Percentiles rank a stretch among this genome's conserved stretches.
These are phyloP conservation scores for Sebastes cheni DNA, from an alignment of 2,797 vertebrate species.

Conservation along the genomic window DNA sequence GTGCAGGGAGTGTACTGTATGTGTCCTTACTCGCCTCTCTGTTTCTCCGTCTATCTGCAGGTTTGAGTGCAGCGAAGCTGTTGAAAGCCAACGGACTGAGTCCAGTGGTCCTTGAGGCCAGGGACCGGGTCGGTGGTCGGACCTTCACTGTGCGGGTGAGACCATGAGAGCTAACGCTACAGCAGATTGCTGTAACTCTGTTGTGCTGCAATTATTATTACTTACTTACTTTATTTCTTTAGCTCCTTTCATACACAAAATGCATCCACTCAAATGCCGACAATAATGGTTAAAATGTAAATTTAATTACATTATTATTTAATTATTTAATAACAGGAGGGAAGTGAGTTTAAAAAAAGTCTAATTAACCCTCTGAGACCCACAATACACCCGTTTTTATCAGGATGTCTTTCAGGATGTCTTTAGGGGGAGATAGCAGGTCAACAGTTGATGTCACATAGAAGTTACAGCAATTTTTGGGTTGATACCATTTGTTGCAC, in stretches of 20 bases:
- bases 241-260: neutral
- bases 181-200: neutral
- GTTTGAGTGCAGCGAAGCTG: constrained; percentile 93
- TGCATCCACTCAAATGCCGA: neutral
- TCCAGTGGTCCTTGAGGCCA: constrained; percentile 92
- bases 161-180: neutral
- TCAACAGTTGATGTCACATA: no score
- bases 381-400: no score
- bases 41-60: constrained; percentile 69
- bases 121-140: constrained; percentile 93
- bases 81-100: constrained; percentile 87
- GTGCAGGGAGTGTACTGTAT: neutral
- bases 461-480: no score
- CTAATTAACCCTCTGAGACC: no score
- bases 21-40: neutral
- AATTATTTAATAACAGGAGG: neutral
- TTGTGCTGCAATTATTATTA: neutral
- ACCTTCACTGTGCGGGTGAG: constrained; percentile 92
- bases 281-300: neutral
- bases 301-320: neutral
- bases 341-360: neutral
- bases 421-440: no score
- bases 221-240: neutral
- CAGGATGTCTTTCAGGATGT: no score
- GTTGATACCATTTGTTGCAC: no score